These are phyloP conservation scores for Siniperca knerii DNA, from an alignment of 2,113 vertebrate genomes.

Conservation along the genomic window DNA sequence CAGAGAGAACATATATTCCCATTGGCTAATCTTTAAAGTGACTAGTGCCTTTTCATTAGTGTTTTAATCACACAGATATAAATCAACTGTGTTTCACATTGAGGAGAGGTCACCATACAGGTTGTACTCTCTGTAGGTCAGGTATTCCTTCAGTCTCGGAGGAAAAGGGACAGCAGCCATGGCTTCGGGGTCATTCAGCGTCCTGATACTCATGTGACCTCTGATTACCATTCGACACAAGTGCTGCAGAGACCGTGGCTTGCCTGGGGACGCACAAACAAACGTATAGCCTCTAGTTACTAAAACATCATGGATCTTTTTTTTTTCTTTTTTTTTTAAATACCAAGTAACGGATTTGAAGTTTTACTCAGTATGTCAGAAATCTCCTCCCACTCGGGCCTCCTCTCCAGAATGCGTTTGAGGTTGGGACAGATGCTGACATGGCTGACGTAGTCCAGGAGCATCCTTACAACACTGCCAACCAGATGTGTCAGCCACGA, in stretches of 20 bases:
- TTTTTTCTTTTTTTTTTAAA: not conserved
- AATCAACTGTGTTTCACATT: not conserved
- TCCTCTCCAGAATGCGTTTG: constrained; percentile 83
- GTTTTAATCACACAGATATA: not conserved
- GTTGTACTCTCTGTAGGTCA: constrained; percentile 88
- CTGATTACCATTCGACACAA: constrained; percentile 89
- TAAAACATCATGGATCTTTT: not conserved
- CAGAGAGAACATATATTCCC: not conserved
- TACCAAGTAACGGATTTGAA: fast-evolving
- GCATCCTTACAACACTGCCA: constrained; percentile 83
- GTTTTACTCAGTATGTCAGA: constrained; percentile 86
- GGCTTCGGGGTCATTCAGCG: constrained; percentile 80
- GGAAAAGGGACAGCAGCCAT: constrained; percentile 85
- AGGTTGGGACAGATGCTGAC: constrained; percentile 88
- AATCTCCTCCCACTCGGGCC: constrained; percentile 89
- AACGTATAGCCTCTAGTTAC: not conserved
- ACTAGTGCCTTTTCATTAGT: not conserved
- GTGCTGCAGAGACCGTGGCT: constrained; percentile 89
- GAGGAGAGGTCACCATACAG: constrained; percentile 69
- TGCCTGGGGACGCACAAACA: constrained; percentile 77
- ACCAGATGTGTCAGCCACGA: constrained; percentile 86
- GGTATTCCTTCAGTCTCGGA: constrained; percentile 83
- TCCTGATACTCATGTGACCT: constrained; percentile 82
- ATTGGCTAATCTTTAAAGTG: not conserved
- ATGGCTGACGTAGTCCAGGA: constrained; percentile 89